These are phyloP conservation scores for Pimpla rufipes DNA, from an alignment of 2,888 invertebrate species.

Conservation along the genomic window DNA sequence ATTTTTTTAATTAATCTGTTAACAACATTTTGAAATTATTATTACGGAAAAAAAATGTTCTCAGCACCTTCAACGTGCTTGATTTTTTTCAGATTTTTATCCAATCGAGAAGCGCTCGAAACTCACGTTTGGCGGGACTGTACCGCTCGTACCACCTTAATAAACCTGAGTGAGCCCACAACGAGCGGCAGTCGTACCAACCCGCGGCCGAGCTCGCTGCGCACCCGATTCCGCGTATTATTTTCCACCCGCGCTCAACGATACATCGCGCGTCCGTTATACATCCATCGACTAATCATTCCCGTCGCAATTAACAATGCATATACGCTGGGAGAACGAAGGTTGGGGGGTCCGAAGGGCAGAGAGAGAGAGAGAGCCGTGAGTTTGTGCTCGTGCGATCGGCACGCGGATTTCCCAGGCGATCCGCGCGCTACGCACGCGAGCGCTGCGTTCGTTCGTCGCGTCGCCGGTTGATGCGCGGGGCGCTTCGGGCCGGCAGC, in stretches of 20 bases:
- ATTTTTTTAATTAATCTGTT: too few species aligned
- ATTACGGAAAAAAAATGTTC: too few species aligned
- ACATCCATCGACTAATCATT: conserved; percentile 48
- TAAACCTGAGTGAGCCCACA: too few species aligned
- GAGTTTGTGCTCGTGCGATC: conserved; percentile 45
- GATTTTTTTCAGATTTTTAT: too few species aligned
- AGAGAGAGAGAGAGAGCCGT: conserved; percentile 31
- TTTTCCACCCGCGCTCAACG: background rate
- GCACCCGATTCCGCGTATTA: background rate
- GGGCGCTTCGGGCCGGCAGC: conserved; percentile 17
- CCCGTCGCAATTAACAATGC: conserved; percentile 62
- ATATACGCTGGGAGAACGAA: conserved; percentile 33
- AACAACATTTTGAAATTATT: too few species aligned
- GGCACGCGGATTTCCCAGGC: conserved; percentile 73
- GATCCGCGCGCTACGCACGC: conserved; percentile 38
- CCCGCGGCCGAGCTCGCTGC: background rate
- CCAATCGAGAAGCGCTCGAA: too few species aligned
- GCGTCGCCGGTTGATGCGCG: conserved; percentile 36
- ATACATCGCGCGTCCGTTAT: conserved; percentile 14
- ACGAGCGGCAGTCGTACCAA: background rate
- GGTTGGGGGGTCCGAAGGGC: conserved; percentile 8
- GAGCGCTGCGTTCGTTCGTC: conserved; percentile 58
- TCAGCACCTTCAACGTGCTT: too few species aligned
- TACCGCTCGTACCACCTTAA: too few species aligned
- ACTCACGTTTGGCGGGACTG: too few species aligned